These are phyloP conservation scores for Sebastes hopkinsi DNA, from an alignment of 2,797 vertebrate species.

Conservation along the genomic window DNA sequence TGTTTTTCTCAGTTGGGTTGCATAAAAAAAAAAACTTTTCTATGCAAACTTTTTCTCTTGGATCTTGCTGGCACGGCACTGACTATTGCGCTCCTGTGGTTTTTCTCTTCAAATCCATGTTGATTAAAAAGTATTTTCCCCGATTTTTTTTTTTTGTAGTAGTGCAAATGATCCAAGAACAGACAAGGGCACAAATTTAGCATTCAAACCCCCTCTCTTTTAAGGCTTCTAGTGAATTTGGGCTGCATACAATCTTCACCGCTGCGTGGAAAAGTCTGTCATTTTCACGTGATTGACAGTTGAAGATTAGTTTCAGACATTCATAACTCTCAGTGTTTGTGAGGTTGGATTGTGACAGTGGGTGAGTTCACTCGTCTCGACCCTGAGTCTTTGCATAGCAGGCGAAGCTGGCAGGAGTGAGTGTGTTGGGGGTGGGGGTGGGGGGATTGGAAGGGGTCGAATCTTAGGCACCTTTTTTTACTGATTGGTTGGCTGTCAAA, in stretches of 20 bases:
- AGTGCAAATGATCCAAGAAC: constrained; percentile 83
- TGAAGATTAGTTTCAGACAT: constrained; percentile 75
- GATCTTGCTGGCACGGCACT: constrained; percentile 75
- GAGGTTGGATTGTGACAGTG: constrained; percentile 67
- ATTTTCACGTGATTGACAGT: constrained; percentile 71
- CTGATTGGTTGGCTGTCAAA: constrained; percentile 81
- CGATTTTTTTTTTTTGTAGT: constrained; percentile 53
- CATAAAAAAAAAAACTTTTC: constrained; percentile 77
- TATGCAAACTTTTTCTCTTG: constrained; percentile 68
- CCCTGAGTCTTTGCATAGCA: constrained; percentile 84
- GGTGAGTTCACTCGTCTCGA: constrained; percentile 67
- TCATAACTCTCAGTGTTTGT: constrained; percentile 69
- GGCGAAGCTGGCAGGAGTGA: constrained; percentile 79
- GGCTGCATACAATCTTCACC: constrained; percentile 83
- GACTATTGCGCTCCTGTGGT: constrained; percentile 65
- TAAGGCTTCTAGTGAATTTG: constrained; percentile 87
- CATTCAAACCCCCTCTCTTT: constrained; percentile 70
- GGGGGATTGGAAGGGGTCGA: constrained; percentile 42
- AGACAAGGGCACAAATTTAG: constrained; percentile 76
- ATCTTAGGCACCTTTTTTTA: constrained; percentile 80
- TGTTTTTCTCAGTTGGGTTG: constrained; percentile 70
- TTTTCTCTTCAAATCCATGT: constrained; percentile 61
- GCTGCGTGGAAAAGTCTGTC: constrained; percentile 60
- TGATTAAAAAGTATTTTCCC: constrained; percentile 64
- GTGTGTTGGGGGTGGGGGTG: neutral